Evolutionary conservation across 1,140 invertebrate species (phyloP).

Genomic region (Centruroides sculpturatus): DNA sequence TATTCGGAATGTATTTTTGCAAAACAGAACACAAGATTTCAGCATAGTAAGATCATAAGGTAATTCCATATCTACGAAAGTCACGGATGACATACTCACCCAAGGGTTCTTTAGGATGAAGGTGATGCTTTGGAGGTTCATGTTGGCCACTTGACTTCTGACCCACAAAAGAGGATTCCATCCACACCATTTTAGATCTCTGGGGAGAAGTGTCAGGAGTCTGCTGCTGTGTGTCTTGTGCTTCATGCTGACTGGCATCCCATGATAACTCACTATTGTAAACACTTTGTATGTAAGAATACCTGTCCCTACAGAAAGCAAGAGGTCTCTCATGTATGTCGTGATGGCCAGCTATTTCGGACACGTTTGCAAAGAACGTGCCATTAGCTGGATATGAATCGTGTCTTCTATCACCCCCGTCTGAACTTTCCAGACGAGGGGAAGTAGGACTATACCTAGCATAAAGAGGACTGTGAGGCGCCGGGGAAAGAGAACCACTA

Average conservation of each 20-base stretch:
- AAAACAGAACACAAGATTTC: too few species aligned
- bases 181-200: conserved; percentile 11
- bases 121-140: neutral
- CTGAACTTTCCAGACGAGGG: neutral
- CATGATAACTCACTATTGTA: neutral
- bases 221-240: neutral
- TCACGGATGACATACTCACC: conserved; percentile 14
- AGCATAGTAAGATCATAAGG: neutral
- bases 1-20: too few species aligned
- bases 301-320: conserved; percentile 3
- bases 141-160: conserved; percentile 1
- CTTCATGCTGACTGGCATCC: neutral
- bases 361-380: neutral
- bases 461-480: conserved; percentile 41
- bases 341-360: neutral
- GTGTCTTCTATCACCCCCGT: neutral
- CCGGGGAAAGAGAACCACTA: conserved; percentile 37
- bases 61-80: conserved; percentile 14
- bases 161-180: conserved; percentile 18
- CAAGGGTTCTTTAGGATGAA: conserved; percentile 6
- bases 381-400: neutral
- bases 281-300: conserved; percentile 14
- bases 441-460: neutral
- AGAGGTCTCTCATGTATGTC: neutral
- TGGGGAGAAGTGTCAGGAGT: conserved; percentile 2